A percentile compares a stretch with the other conserved stretches of the same genome.
These are phyloP conservation scores for Cheilosia grossa DNA, from an alignment of 2,888 invertebrate genomes.

Conservation along the genomic window DNA sequence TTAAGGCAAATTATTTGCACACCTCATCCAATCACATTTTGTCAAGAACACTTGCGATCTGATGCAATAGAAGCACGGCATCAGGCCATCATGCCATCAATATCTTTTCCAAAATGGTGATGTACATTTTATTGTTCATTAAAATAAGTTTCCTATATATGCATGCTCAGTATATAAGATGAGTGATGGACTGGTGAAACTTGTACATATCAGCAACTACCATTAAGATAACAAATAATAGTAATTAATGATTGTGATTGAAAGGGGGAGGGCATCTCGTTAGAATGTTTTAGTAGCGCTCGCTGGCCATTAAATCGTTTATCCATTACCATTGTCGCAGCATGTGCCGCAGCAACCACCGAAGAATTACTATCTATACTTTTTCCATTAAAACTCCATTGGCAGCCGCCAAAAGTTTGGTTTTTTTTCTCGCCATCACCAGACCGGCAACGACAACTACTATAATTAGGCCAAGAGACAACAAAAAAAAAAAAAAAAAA, in stretches of 20 bases:
- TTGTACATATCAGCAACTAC: slow-evolving; percentile 27
- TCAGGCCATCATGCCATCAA: slow-evolving; percentile 52
- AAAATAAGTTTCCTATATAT: slow-evolving; percentile 28
- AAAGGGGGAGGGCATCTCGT: neutral
- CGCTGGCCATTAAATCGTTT: slow-evolving; percentile 28
- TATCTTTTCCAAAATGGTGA: slow-evolving; percentile 45
- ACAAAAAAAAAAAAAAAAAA: neutral
- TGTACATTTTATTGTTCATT: slow-evolving; percentile 3
- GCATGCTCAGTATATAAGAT: slow-evolving; percentile 57
- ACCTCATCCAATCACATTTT: slow-evolving; percentile 45
- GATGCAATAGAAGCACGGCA: slow-evolving; percentile 37
- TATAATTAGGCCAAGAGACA: slow-evolving; percentile 24
- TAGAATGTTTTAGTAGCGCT: neutral
- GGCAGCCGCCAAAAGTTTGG: slow-evolving; percentile 16
- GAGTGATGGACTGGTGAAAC: slow-evolving; percentile 56
- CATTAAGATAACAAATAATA: slow-evolving; percentile 18
- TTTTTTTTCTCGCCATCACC: neutral
- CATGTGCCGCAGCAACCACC: slow-evolving; percentile 23
- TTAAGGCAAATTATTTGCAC: slow-evolving; percentile 28
- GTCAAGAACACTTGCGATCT: slow-evolving; percentile 44
- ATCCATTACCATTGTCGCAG: slow-evolving; percentile 37
- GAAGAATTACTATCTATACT: slow-evolving; percentile 16
- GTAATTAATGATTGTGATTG: slow-evolving; percentile 18
- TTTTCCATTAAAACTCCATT: slow-evolving; percentile 39
- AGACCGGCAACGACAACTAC: slow-evolving; percentile 4